A percentile compares a stretch with the other conserved stretches of the same genome.
phyloP scores from a whole-genome alignment of 2,797 vertebrate genomes.

The Amazonetta brasiliensis region DNA sequence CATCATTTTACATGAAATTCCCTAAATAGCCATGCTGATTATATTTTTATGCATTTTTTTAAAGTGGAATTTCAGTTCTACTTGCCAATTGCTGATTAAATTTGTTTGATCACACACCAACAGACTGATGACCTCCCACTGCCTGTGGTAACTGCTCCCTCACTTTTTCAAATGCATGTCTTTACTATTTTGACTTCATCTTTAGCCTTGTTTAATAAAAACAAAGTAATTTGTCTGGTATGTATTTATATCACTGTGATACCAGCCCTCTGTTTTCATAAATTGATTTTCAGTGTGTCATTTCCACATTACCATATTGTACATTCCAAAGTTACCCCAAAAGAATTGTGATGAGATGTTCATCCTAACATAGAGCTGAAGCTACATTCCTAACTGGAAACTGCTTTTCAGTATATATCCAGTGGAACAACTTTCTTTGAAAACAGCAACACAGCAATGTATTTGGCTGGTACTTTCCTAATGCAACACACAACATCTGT shows the following conservation, averaged over 20 bases:
- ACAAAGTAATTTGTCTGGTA: conserved; percentile 59
- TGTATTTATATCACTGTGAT: conserved; percentile 41
- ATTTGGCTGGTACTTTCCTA: conserved; percentile 7
- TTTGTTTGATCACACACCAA: not conserved
- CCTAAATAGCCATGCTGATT: not conserved
- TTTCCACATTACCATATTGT: not conserved
- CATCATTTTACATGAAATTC: conserved; percentile 16
- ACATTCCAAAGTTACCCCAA: not conserved
- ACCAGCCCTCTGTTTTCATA: conserved; percentile 61
- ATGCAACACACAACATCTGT: not conserved
- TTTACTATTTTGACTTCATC: conserved; percentile 42
- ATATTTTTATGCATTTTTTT: not conserved
- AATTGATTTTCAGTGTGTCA: conserved; percentile 34
- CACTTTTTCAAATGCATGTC: not conserved
- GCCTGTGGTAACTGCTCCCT: not conserved
- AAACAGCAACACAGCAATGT: not conserved
- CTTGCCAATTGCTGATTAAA: conserved; percentile 3
- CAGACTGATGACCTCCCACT: not conserved
- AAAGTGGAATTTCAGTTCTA: not conserved
- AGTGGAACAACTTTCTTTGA: not conserved
- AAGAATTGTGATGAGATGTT: not conserved
- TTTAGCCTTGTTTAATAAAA: conserved; percentile 14
- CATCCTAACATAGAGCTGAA: not conserved
- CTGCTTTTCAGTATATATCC: not conserved
- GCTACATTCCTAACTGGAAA: not conserved